Percentiles rank a stretch among this genome's conserved stretches.
Conservation (phyloP, 2,797 vertebrate genomes). For the Lindbergichthys nudifrons region DNA sequence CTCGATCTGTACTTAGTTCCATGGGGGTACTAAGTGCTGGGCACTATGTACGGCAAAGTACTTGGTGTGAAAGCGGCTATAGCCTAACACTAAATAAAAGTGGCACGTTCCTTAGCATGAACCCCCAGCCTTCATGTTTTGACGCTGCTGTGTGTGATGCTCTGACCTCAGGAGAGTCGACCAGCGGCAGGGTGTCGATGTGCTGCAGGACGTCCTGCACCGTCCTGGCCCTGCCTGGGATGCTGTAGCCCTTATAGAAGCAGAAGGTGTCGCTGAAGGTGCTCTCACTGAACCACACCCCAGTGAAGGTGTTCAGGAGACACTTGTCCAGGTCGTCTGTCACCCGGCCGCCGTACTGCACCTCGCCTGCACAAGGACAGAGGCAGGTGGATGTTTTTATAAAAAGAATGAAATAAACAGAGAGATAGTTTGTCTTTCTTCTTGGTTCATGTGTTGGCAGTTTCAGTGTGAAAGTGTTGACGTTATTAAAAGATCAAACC, state of each 20-base stretch:
- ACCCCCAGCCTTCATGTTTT: too few species aligned
- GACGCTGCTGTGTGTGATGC: background rate
- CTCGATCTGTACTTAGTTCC: too few species aligned
- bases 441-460: too few species aligned
- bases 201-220: conserved; percentile 85
- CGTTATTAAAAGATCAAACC: too few species aligned
- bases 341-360: conserved; percentile 89
- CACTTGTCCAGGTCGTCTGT: conserved; percentile 89
- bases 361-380: conserved; percentile 72
- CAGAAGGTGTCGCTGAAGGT: conserved; percentile 85
- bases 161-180: conserved; percentile 83
- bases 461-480: too few species aligned
- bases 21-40: too few species aligned
- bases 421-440: too few species aligned
- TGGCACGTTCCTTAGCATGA: too few species aligned
- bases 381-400: background rate
- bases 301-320: conserved; percentile 86
- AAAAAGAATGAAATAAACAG: too few species aligned
- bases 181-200: conserved; percentile 84
- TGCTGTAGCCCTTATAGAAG: conserved; percentile 87
- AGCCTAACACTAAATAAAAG: too few species aligned
- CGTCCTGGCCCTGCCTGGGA: conserved; percentile 79
- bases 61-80: too few species aligned
- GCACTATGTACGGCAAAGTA: too few species aligned
- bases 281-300: conserved; percentile 88